Conservation (phyloP, 2,113 vertebrate genomes). For the Bungarus multicinctus region DNA sequence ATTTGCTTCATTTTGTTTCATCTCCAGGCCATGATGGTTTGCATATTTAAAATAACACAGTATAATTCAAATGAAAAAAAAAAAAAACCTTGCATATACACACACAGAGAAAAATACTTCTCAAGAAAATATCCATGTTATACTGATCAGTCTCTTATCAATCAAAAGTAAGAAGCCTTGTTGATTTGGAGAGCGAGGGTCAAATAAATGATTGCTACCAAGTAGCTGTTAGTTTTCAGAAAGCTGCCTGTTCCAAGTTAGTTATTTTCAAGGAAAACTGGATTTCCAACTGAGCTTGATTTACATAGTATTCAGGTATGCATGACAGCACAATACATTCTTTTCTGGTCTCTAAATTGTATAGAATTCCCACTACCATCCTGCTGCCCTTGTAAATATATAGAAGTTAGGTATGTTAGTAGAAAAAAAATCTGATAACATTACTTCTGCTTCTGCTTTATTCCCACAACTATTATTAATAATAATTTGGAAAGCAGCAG, state of each 20-base stretch:
- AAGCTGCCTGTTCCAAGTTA: conserved; percentile 17
- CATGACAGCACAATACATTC: neutral
- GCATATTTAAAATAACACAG: neutral
- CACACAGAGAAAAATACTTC: neutral
- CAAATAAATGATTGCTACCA: neutral
- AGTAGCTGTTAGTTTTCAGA: neutral
- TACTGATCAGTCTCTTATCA: neutral
- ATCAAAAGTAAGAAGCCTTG: neutral
- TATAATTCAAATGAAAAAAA: neutral
- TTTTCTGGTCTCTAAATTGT: neutral
- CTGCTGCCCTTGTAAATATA: neutral
- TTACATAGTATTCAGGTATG: conserved; percentile 4
- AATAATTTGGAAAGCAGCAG: conserved; percentile 3
- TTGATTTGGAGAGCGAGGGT: neutral
- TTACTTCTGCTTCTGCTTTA: neutral
- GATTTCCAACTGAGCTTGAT: neutral
- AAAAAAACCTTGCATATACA: neutral
- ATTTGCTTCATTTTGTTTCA: neutral
- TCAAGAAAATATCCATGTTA: neutral
- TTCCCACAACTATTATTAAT: neutral
- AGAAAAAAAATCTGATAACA: neutral
- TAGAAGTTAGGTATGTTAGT: neutral
- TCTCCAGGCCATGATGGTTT: neutral
- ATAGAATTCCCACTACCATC: neutral
- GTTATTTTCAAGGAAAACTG: neutral